These are phyloP conservation scores for Tenualosa ilisha DNA, from an alignment of 2,797 vertebrate species.

Conservation along the genomic window DNA sequence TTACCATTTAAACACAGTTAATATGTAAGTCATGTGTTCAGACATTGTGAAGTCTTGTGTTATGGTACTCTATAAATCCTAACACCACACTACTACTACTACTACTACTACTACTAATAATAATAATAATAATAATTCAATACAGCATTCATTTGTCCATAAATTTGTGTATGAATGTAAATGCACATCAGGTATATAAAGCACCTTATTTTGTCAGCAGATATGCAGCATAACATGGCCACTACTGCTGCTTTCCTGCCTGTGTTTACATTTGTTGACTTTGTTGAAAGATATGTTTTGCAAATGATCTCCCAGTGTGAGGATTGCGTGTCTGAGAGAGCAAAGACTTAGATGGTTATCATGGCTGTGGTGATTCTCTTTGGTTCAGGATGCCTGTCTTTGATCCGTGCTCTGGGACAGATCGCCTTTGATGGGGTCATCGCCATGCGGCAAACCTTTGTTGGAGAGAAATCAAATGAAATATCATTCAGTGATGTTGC, in stretches of 20 bases:
- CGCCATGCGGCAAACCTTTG: background rate
- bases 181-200: background rate
- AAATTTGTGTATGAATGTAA: background rate
- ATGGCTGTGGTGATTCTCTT: background rate
- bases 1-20: too few relatives aligned
- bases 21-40: too few relatives aligned
- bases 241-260: background rate
- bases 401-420: background rate
- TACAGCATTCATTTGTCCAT: background rate
- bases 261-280: background rate
- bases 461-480: conserved; percentile 3
- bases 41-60: background rate
- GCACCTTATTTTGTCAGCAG: too few relatives aligned
- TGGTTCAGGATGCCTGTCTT: background rate
- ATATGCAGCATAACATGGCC: too few relatives aligned
- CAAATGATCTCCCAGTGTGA: background rate
- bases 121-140: background rate
- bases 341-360: background rate
- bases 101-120: background rate
- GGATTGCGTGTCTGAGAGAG: background rate
- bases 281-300: background rate
- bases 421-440: conserved; percentile 13
- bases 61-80: background rate
- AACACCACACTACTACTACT: background rate
- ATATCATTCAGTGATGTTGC: background rate